phyloP scores from a whole-genome alignment of 2,888 invertebrate genomes.

The Podabrus alpinus region DNA sequence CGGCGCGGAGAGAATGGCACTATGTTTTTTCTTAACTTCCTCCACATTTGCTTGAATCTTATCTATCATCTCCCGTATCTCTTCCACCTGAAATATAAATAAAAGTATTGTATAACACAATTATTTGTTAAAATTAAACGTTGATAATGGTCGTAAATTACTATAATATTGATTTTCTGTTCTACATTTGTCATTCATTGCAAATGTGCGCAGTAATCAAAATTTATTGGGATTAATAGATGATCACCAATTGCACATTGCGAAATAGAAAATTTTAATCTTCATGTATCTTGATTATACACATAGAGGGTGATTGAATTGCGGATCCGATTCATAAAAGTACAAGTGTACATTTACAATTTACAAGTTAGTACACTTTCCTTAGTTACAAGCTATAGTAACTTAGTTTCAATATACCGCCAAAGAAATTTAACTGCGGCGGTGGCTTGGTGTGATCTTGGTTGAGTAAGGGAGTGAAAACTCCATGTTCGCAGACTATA shows the following conservation, averaged over 20 bases:
- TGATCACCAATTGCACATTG: background rate
- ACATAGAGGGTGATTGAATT: background rate
- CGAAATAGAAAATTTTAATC: background rate
- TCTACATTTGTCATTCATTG: background rate
- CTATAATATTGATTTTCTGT: background rate
- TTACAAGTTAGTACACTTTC: too few relatives aligned
- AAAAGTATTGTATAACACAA: background rate
- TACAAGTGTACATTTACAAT: too few relatives aligned
- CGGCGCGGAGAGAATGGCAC: conserved; percentile 97
- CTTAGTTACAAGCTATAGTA: too few relatives aligned
- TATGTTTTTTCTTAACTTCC: conserved; percentile 99
- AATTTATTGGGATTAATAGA: background rate
- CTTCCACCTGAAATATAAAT: conserved; percentile 79
- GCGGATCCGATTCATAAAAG: too few relatives aligned
- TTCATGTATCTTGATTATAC: background rate
- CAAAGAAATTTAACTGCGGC: too few relatives aligned
- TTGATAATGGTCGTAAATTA: background rate
- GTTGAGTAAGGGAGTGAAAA: too few relatives aligned
- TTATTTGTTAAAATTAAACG: background rate
- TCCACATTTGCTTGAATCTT: conserved; percentile 99
- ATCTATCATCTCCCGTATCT: conserved; percentile 99
- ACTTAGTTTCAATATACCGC: too few relatives aligned
- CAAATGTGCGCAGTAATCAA: background rate
- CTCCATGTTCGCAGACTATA: too few relatives aligned
- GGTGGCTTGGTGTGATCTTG: too few relatives aligned